A percentile compares a stretch with the other conserved stretches of the same genome.
Evolutionary conservation across 2,888 invertebrate genomes (phyloP).

Genomic region (Phalangium opilio): DNA sequence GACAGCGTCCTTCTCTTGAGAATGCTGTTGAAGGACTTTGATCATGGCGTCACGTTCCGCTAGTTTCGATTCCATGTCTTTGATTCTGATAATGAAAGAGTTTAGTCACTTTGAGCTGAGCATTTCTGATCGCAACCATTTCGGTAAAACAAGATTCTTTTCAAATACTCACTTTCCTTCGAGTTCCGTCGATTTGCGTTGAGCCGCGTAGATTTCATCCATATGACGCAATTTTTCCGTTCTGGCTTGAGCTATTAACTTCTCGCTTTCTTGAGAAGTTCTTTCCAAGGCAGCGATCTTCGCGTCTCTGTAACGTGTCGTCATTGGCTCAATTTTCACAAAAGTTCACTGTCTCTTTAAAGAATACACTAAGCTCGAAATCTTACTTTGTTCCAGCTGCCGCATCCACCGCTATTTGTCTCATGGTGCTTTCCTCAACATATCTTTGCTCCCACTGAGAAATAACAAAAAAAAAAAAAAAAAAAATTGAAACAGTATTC

Average conservation of each 20-base stretch:
- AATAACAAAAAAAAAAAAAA: neutral
- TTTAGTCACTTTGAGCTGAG: too few relatives aligned
- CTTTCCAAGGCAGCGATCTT: slow-evolving; percentile 66
- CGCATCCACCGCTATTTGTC: slow-evolving; percentile 66
- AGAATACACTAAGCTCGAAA: too few relatives aligned
- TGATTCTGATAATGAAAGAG: slow-evolving; percentile 37
- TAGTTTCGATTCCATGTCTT: slow-evolving; percentile 70
- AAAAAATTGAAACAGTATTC: slow-evolving; percentile 1
- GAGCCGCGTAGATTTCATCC: slow-evolving; percentile 72
- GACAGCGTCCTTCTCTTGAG: slow-evolving; percentile 25
- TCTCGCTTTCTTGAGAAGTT: slow-evolving; percentile 62
- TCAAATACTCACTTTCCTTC: slow-evolving; percentile 60
- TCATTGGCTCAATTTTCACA: too few relatives aligned
- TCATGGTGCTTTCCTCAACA: slow-evolving; percentile 59
- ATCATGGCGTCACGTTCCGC: slow-evolving; percentile 84
- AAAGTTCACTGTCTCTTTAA: too few relatives aligned
- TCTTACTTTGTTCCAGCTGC: slow-evolving; percentile 54
- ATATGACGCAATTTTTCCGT: slow-evolving; percentile 72
- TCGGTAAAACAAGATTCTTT: too few relatives aligned
- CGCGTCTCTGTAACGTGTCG: slow-evolving; percentile 51
- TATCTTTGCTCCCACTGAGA: slow-evolving; percentile 61
- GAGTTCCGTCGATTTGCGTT: slow-evolving; percentile 67
- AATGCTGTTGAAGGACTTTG: slow-evolving; percentile 51
- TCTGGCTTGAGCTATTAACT: slow-evolving; percentile 67
- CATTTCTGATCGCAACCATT: too few relatives aligned